phyloP scores from a whole-genome alignment of 2,797 vertebrate genomes.

The Sebastes nivosus region DNA sequence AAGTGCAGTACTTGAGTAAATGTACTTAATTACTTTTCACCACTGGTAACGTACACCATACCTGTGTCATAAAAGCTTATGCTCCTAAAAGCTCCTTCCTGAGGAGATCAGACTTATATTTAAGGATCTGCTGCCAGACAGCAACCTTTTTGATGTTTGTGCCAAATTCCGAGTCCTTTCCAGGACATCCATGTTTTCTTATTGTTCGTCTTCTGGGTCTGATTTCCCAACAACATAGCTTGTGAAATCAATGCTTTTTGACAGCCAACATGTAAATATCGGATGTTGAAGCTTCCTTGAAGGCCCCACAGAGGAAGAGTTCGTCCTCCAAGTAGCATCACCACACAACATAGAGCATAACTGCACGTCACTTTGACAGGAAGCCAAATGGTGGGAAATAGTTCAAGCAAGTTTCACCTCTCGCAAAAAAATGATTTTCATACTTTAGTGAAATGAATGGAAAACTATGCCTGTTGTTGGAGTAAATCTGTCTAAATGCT shows the following conservation, averaged over 20 bases:
- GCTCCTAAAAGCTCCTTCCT: background rate
- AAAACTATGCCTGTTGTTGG: background rate
- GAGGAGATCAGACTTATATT: background rate
- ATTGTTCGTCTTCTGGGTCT: constrained; percentile 30
- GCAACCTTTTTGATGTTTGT: background rate
- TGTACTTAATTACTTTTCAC: background rate
- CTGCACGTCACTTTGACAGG: background rate
- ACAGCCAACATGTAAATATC: constrained; percentile 47
- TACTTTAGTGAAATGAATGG: background rate
- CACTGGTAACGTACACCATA: background rate
- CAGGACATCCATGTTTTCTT: constrained; percentile 48
- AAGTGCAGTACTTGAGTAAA: no score
- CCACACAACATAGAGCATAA: background rate
- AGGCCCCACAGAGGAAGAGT: constrained; percentile 26
- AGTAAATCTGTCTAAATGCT: background rate
- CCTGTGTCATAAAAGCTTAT: background rate
- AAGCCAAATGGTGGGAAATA: background rate
- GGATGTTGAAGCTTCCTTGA: constrained; percentile 39
- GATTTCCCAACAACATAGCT: constrained; percentile 28
- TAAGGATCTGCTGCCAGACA: background rate
- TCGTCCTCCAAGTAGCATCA: constrained; percentile 9
- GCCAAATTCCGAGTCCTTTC: constrained; percentile 11
- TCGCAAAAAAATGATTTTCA: background rate
- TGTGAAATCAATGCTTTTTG: constrained; percentile 13
- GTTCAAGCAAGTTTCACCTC: background rate